phyloP scores from a whole-genome alignment of 2,888 invertebrate genomes.

The Diogma glabrata region DNA sequence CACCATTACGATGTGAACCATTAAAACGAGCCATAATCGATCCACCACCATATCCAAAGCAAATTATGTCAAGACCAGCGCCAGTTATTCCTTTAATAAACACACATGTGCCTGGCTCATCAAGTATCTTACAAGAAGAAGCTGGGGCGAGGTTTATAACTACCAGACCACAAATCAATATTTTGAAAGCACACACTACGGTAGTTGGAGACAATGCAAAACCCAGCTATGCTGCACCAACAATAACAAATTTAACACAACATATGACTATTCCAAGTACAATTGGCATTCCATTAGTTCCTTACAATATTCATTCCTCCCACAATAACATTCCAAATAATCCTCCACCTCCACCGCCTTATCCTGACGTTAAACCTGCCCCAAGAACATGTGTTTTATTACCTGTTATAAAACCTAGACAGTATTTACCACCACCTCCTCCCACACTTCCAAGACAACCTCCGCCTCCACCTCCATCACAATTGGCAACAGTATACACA shows the following conservation, averaged over 20 bases:
- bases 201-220: constrained; percentile 51
- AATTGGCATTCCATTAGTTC: constrained; percentile 37
- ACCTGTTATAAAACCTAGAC: constrained; percentile 50
- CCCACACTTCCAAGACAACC: constrained; percentile 49
- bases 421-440: constrained; percentile 52
- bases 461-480: constrained; percentile 51
- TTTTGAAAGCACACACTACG: constrained; percentile 64
- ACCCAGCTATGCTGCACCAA: constrained; percentile 43
- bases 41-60: constrained; percentile 53
- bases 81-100: constrained; percentile 20
- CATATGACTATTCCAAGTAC: constrained; percentile 28
- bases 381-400: constrained; percentile 43
- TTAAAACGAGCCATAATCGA: constrained; percentile 38
- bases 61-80: constrained; percentile 21
- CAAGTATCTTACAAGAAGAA: constrained; percentile 48
- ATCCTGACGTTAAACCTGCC: constrained; percentile 39
- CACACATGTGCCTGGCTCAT: constrained; percentile 37
- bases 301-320: constrained; percentile 45
- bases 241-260: constrained; percentile 20
- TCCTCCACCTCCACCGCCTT: constrained; percentile 36
- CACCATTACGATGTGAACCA: constrained; percentile 25
- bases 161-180: constrained; percentile 62
- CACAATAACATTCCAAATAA: constrained; percentile 49
- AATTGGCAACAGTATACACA: constrained; percentile 59
- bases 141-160: constrained; percentile 66